phyloP scores from a whole-genome alignment of 1,140 invertebrate species.

The Drosophila sturtevanti region DNA sequence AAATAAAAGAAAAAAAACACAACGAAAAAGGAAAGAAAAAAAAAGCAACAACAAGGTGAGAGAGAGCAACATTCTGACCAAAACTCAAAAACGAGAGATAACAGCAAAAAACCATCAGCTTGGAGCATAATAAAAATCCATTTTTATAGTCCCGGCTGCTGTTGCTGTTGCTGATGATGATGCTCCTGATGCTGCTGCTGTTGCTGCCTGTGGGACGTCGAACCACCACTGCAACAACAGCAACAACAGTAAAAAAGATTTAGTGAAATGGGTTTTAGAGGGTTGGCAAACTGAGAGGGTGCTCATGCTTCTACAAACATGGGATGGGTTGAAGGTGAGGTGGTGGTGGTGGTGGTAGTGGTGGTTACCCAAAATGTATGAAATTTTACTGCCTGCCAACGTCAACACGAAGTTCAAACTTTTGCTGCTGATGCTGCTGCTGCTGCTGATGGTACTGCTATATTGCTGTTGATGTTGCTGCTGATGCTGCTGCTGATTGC shows the following conservation, averaged over 20 bases:
- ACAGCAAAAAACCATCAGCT: conserved; percentile 41
- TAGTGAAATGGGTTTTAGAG: conserved; percentile 30
- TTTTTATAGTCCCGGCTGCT: conserved; percentile 75
- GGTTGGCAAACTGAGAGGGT: conserved; percentile 33
- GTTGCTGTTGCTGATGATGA: conserved; percentile 19
- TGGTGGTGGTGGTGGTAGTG: conserved; percentile 47
- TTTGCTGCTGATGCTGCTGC: conserved; percentile 17
- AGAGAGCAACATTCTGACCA: conserved; percentile 53
- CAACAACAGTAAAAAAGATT: conserved; percentile 51
- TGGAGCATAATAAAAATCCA: conserved; percentile 74
- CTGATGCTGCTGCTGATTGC: conserved; percentile 10
- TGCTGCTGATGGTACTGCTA: conserved; percentile 8
- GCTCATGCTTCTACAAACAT: conserved; percentile 22
- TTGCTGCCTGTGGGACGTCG: conserved; percentile 34
- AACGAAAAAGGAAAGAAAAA: not conserved
- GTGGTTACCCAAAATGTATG: conserved; percentile 53
- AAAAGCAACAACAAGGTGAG: conserved; percentile 7
- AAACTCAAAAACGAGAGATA: conserved; percentile 47
- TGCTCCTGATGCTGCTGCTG: conserved; percentile 17
- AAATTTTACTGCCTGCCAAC: conserved; percentile 64
- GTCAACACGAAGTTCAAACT: conserved; percentile 56
- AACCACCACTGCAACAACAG: conserved; percentile 50
- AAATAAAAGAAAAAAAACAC: conserved; percentile 16
- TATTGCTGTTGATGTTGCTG: conserved; percentile 2
- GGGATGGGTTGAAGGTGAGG: conserved; percentile 2